A percentile compares a stretch with the other conserved stretches of the same genome.
These are phyloP conservation scores for Lagorchestes hirsutus DNA, from an alignment of 2,797 vertebrate genomes.

Conservation along the genomic window DNA sequence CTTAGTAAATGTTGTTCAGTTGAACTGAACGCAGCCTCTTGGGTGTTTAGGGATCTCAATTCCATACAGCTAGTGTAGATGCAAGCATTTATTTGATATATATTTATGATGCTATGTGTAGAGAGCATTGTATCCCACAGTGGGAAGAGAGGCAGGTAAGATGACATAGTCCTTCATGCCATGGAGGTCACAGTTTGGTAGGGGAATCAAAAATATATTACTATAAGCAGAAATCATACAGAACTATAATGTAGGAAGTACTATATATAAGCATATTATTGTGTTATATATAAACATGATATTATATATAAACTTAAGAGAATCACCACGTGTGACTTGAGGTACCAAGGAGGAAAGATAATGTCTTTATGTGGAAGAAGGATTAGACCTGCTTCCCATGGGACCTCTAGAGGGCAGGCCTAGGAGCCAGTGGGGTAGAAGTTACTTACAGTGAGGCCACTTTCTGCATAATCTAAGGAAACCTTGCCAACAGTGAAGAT, in stretches of 20 bases:
- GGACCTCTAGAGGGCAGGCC: neutral
- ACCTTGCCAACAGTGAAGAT: neutral
- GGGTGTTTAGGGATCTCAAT: neutral
- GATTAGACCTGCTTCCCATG: neutral
- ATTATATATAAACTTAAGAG: neutral
- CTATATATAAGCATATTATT: too few species aligned
- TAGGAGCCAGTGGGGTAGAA: neutral
- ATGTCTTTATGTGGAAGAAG: neutral
- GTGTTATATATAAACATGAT: too few species aligned
- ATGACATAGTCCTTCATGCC: neutral
- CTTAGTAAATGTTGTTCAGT: neutral
- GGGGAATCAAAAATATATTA: neutral
- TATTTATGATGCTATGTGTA: neutral
- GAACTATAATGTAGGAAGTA: neutral
- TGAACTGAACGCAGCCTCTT: neutral
- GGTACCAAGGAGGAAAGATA: neutral
- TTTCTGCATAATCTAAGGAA: neutral
- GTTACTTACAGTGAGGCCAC: neutral
- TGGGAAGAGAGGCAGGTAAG: neutral
- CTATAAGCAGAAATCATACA: neutral
- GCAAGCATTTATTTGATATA: neutral
- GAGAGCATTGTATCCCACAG: neutral
- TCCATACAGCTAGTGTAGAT: neutral
- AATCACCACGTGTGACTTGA: neutral
- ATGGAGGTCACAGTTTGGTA: neutral